Conservation (phyloP, 2,113 vertebrate species). For the Octodon degus region DNA sequence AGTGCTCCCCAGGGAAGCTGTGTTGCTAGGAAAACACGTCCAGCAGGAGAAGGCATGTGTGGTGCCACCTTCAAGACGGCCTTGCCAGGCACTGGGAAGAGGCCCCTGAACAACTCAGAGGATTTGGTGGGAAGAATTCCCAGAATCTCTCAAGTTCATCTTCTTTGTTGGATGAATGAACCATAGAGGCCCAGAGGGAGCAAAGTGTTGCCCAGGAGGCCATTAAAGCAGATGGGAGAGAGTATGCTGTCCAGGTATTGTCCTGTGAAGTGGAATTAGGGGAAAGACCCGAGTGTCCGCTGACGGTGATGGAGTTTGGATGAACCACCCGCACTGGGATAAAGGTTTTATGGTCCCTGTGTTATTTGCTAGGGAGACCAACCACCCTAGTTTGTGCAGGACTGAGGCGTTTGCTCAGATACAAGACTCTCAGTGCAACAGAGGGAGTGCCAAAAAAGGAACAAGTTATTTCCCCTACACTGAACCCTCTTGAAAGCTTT, state of each 20-base stretch:
- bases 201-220: constrained; percentile 3
- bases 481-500: constrained; percentile 12
- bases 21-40: neutral
- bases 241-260: neutral
- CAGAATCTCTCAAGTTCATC: neutral
- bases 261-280: neutral
- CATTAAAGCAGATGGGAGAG: neutral
- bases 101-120: neutral
- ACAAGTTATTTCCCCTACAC: neutral
- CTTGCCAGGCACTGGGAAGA: neutral
- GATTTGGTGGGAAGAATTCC: constrained; percentile 42
- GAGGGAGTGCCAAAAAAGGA: neutral
- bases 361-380: neutral
- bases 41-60: neutral
- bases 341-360: neutral
- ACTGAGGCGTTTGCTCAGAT: neutral
- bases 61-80: neutral
- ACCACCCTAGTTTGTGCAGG: neutral
- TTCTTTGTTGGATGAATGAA: constrained; percentile 37
- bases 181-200: constrained; percentile 15
- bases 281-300: neutral
- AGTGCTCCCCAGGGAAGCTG: neutral
- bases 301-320: neutral
- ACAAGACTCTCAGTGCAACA: neutral
- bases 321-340: neutral